Base-by-base conservation (phyloP, 2,113 vertebrate species). In the Dicerorhinus sumatrensis region DNA sequence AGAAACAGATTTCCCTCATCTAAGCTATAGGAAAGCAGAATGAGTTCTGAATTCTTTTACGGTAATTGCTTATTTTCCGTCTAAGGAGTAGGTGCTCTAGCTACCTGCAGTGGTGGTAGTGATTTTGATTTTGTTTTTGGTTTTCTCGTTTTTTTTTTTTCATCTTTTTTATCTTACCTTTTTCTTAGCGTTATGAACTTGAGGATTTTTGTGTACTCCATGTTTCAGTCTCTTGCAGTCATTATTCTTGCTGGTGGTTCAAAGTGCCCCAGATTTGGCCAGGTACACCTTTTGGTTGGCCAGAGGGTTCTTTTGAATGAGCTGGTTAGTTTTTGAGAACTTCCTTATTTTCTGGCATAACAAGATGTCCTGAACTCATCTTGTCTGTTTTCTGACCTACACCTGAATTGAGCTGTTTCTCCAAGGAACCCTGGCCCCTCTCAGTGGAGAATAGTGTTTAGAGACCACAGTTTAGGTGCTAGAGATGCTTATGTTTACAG, bases 221-320 rank as follows among this genome's bases (percentile, higher is more conserved):
- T 42, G 21, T 83, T 84, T 58, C 33, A 7, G 3, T 70, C 9
- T 0, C 9, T 27, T 67, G 56, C 3, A 20, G 25, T 11, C 63
- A 10, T 58, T 17, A 29, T 17, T 51, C 21, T n/a, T 51, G 31
- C 63, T 56, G 39, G 58, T 8, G 4, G 4, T 21, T 91, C 51
- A 31, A 0, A 8, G 23, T 18, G 65, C 33, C 51, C 17, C 46
- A 12, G 0, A 2, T 65, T 48, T 51, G 86, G 54, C 65, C 54
- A 72, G 42, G 21, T 42, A 14, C 5, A 5, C 46, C 16, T n/a
- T 63, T 79, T n/a, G 39, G 17, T 42, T 87, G 51, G 31, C 36
- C 42, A 5, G 42, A 76, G 7, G 16, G 25, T 56, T 89, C 42
- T 60, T 75, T 60, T 31, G 56, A 73, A 23, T 39, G 29, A 88